phyloP scores from a whole-genome alignment of 2,888 invertebrate species.

The Podotricha telesiphe region DNA sequence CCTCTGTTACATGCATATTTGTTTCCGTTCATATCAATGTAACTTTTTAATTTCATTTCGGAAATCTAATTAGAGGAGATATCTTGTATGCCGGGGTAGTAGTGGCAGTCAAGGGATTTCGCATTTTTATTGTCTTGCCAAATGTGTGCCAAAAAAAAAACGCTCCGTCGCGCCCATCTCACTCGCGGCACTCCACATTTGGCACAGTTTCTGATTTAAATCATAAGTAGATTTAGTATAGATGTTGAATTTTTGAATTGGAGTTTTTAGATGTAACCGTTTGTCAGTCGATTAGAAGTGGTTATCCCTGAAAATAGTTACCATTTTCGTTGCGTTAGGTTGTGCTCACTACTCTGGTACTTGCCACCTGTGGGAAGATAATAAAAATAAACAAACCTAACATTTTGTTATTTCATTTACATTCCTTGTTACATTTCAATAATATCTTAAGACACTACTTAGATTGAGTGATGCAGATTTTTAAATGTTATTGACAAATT shows the following conservation, averaged over 20 bases:
- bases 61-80: slow-evolving; percentile 69
- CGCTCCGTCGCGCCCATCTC: not conserved
- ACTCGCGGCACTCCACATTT: slow-evolving; percentile 25
- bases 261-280: slow-evolving; percentile 35
- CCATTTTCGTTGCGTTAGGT: slow-evolving; percentile 79
- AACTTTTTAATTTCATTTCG: slow-evolving; percentile 61
- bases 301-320: slow-evolving; percentile 82
- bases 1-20: slow-evolving; percentile 81
- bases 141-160: slow-evolving; percentile 46
- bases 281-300: slow-evolving; percentile 57
- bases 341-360: slow-evolving; percentile 80
- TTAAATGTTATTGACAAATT: not conserved
- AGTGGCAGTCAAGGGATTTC: slow-evolving; percentile 74
- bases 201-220: slow-evolving; percentile 45
- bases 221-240: slow-evolving; percentile 44
- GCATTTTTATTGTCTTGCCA: slow-evolving; percentile 55
- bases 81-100: slow-evolving; percentile 73
- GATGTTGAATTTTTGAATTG: slow-evolving; percentile 44
- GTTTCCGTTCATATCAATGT: slow-evolving; percentile 66
- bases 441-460: too few species aligned
- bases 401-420: slow-evolving; percentile 58
- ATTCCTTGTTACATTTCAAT: not conserved
- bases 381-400: slow-evolving; percentile 76
- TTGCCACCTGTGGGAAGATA: slow-evolving; percentile 79
- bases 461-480: too few species aligned